A percentile compares a stretch with the other conserved stretches of the same genome.
phyloP scores from a whole-genome alignment of 2,888 invertebrate species.

The Dicyrtomina minuta region DNA sequence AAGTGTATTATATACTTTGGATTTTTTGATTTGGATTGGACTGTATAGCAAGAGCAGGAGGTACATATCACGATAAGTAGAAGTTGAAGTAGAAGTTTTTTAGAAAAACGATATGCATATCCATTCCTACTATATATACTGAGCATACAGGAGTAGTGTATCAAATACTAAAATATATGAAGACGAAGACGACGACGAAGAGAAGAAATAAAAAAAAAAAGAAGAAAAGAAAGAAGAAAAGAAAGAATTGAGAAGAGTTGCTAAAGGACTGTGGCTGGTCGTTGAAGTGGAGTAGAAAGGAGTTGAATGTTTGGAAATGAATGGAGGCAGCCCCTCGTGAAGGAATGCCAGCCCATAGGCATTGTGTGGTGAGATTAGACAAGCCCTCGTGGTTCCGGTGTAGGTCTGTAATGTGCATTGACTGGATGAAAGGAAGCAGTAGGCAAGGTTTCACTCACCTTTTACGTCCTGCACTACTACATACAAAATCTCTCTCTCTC shows the following conservation, averaged over 20 bases:
- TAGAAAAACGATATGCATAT: too few species aligned
- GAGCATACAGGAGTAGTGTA: too few species aligned
- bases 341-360: slow-evolving; percentile 53
- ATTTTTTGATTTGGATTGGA: too few species aligned
- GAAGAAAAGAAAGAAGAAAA: background rate
- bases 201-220: background rate
- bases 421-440: slow-evolving; percentile 45
- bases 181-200: too few species aligned
- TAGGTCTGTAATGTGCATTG: slow-evolving; percentile 44
- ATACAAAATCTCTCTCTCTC: slow-evolving; percentile 1
- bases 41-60: too few species aligned
- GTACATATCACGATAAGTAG: too few species aligned
- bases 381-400: slow-evolving; percentile 50
- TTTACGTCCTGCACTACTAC: background rate
- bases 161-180: too few species aligned
- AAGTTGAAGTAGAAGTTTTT: too few species aligned
- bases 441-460: slow-evolving; percentile 42
- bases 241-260: slow-evolving; percentile 18
- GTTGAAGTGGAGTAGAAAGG: slow-evolving; percentile 28
- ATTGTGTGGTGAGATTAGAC: slow-evolving; percentile 52
- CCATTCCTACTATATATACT: too few species aligned
- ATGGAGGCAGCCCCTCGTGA: slow-evolving; percentile 31
- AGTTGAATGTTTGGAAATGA: slow-evolving; percentile 31
- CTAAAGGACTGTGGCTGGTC: slow-evolving; percentile 22
- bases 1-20: too few species aligned